Evolutionary conservation across 2,888 invertebrate genomes (phyloP), one percentile per base, ranked within the genome.

Genomic region (Amiota mariae): DNA sequence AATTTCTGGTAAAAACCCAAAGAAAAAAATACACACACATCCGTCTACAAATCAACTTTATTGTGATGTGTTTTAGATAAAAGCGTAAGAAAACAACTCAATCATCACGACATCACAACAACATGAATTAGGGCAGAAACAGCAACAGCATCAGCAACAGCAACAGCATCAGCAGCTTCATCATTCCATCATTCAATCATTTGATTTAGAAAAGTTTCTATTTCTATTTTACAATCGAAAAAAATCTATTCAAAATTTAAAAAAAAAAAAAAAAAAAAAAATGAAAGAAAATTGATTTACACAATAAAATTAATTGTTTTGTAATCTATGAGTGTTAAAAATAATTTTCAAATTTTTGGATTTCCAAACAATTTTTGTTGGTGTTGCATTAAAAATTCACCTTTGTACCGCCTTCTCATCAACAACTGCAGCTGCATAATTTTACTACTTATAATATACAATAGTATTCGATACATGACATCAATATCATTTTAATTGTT

Each of bases 401-500:
- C 15, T 49, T 15, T 68, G 67, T 54, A 18, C 20, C 67, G 67
- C 67, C 67, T 20, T 61, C 71, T 59, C 61, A 46, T 56, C 46
- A 48, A 56, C 59, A 51, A 64, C 61, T 36, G 36, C 36, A 51
- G 68, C 61, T 72, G 73, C 68, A 66, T 73, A 63, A 56, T 15
- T 70, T 67, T 61, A 12, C 67, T 73, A 76, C 75, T 73, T 78
- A 76, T 72, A 36, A 72, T 11, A 74, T 68, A 74, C 59, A 77
- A 6, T 80, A 80, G 80, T 80, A 80, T 75, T 74, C 51, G 47
- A 15, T 36, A 47, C 18, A 20, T 12, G 20, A 48, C 56, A 56
- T 61, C 24, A 80, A 80, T 78, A 79, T 77, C 56, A 79, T 80
- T 79, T 79, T 78, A 80, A 80, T 77, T 78, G 77, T 78, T 72